Evolutionary conservation across 2,888 invertebrate species (phyloP).

Genomic region (Pachycephus smyrnensis): DNA sequence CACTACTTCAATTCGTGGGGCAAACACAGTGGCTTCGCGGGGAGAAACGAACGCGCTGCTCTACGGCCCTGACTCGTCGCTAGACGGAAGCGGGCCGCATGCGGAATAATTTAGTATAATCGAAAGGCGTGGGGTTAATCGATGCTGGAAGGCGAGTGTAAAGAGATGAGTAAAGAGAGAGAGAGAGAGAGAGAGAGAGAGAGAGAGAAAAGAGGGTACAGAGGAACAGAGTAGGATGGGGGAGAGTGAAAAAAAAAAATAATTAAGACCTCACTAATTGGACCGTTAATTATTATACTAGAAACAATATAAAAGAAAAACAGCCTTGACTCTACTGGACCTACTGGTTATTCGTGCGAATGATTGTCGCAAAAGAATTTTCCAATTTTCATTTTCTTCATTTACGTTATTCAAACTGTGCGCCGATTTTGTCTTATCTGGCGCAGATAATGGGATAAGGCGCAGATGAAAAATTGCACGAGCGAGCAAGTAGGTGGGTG

Average conservation of each 20-base stretch:
- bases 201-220: background rate
- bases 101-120: background rate
- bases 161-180: background rate
- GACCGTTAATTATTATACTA: no score
- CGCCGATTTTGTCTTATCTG: background rate
- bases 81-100: background rate
- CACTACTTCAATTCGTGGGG: background rate
- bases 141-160: background rate
- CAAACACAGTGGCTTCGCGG: background rate
- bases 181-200: background rate
- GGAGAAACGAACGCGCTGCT: background rate
- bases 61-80: background rate
- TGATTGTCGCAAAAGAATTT: background rate
- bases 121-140: background rate
- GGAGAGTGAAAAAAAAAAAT: background rate
- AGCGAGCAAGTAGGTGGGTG: background rate
- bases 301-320: background rate
- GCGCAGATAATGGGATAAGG: background rate
- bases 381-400: background rate
- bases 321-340: background rate
- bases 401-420: background rate
- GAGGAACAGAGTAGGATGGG: background rate
- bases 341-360: background rate
- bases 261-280: no score
- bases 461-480: background rate